These are phyloP conservation scores for Diogma glabrata DNA, from an alignment of 2,888 invertebrate species.

Conservation along the genomic window DNA sequence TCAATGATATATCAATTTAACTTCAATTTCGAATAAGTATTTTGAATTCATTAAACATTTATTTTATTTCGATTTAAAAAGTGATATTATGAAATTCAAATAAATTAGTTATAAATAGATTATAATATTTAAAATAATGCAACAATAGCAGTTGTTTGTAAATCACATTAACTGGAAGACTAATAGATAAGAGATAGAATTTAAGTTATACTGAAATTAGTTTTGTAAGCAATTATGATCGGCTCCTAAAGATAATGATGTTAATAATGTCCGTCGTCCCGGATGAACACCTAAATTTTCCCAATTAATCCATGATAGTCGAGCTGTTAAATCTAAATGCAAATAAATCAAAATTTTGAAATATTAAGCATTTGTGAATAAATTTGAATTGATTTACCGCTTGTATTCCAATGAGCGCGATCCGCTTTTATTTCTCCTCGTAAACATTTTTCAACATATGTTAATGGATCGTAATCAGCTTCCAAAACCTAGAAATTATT, in stretches of 20 bases:
- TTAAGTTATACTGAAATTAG: too few species aligned
- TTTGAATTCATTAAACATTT: neutral
- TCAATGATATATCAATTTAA: neutral
- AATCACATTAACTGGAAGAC: too few species aligned
- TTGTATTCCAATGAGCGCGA: slow-evolving; percentile 90
- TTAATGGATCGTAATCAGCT: slow-evolving; percentile 81
- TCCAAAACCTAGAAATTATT: slow-evolving; percentile 49
- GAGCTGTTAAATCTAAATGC: slow-evolving; percentile 77
- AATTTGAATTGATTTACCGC: slow-evolving; percentile 49
- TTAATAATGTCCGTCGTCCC: slow-evolving; percentile 69
- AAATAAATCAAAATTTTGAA: neutral
- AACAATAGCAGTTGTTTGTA: neutral
- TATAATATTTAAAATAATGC: too few species aligned
- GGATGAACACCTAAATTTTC: slow-evolving; percentile 93
- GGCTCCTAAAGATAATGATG: slow-evolving; percentile 66
- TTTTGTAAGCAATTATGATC: slow-evolving; percentile 38
- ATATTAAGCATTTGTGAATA: neutral
- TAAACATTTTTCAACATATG: slow-evolving; percentile 86
- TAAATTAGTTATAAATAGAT: too few species aligned
- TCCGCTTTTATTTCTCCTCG: slow-evolving; percentile 82
- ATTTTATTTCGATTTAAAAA: slow-evolving; percentile 6
- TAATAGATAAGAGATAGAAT: too few species aligned
- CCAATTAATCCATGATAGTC: slow-evolving; percentile 99
- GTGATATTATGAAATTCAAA: too few species aligned
- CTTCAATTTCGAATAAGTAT: neutral